Conservation (phyloP, 2,888 invertebrate species). For the Stramonita haemastoma region DNA sequence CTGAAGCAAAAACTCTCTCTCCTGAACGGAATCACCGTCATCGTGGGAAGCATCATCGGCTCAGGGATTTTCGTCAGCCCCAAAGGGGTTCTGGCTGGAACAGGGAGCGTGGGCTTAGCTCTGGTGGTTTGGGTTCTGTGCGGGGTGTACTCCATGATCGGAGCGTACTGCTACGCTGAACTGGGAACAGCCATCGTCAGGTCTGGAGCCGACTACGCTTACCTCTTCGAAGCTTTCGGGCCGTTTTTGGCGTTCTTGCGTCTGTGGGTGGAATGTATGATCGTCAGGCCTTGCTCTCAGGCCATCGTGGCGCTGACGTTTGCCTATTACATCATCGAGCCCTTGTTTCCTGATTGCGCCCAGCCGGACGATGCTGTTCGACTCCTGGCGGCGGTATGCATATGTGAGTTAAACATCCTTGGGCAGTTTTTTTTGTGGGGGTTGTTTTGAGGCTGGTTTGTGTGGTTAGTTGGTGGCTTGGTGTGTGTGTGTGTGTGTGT, state of each 20-base stretch:
- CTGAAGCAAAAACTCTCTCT: slow-evolving; percentile 77
- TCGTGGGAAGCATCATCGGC: slow-evolving; percentile 97
- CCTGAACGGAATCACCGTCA: slow-evolving; percentile 94
- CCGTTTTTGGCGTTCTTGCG: slow-evolving; percentile 97
- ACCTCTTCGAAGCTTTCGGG: slow-evolving; percentile 99
- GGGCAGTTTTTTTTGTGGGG: neutral
- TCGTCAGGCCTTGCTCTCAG: slow-evolving; percentile 93
- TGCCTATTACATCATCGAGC: slow-evolving; percentile 96
- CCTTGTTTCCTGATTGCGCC: slow-evolving; percentile 94
- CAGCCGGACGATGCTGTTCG: slow-evolving; percentile 92
- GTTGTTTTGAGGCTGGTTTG: neutral
- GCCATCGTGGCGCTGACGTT: slow-evolving; percentile 97
- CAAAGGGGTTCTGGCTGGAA: slow-evolving; percentile 90
- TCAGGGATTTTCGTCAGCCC: slow-evolving; percentile 98
- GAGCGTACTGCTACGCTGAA: slow-evolving; percentile 99
- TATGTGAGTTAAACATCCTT: slow-evolving; percentile 85
- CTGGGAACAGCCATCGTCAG: slow-evolving; percentile 89
- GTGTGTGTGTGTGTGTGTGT: too few relatives aligned
- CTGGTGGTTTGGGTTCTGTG: slow-evolving; percentile 92
- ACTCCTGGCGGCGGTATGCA: slow-evolving; percentile 93
- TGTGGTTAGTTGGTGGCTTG: neutral
- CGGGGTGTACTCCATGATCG: slow-evolving; percentile 96
- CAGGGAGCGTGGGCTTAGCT: slow-evolving; percentile 95
- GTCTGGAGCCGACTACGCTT: slow-evolving; percentile 96
- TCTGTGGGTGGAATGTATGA: slow-evolving; percentile 99